phyloP scores from a whole-genome alignment of 2,113 vertebrate species.

The Mirza zaza region DNA sequence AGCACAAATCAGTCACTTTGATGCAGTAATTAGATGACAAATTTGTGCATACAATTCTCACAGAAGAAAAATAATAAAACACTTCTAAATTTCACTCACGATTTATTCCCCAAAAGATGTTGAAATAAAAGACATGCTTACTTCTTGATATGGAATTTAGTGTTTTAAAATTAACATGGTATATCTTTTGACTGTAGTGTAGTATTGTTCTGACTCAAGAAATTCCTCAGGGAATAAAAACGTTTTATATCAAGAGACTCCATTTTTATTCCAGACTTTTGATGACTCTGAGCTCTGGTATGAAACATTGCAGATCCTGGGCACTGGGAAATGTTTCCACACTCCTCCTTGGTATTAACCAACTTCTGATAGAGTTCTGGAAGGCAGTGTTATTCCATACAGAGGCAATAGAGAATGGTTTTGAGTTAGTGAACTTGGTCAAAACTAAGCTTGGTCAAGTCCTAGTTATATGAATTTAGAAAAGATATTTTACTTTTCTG shows the following conservation, averaged over 20 bases:
- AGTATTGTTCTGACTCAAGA: slow-evolving; percentile 8
- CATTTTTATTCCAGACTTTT: neutral
- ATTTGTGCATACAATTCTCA: slow-evolving; percentile 62
- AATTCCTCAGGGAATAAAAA: slow-evolving; percentile 53
- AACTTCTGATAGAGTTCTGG: neutral
- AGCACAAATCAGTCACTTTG: slow-evolving; percentile 44
- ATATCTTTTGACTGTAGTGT: neutral
- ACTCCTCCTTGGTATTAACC: neutral
- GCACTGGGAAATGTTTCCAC: neutral
- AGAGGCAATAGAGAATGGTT: neutral
- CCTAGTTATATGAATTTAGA: neutral
- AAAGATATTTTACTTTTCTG: neutral
- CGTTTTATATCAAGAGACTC: slow-evolving; percentile 13
- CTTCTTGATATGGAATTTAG: slow-evolving; percentile 48
- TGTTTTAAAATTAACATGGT: slow-evolving; percentile 46
- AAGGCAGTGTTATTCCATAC: accelerated
- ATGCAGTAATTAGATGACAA: slow-evolving; percentile 64
- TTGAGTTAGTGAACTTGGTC: neutral
- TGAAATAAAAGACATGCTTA: slow-evolving; percentile 27
- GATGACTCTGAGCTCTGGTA: neutral
- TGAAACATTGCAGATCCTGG: neutral
- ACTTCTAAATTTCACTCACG: slow-evolving; percentile 15
- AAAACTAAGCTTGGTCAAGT: neutral
- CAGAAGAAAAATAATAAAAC: slow-evolving; percentile 16
- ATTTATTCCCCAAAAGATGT: neutral